A percentile compares a stretch with the other conserved stretches of the same genome.
Conservation (phyloP, 2,888 invertebrate genomes). For the Julus scanicus region DNA sequence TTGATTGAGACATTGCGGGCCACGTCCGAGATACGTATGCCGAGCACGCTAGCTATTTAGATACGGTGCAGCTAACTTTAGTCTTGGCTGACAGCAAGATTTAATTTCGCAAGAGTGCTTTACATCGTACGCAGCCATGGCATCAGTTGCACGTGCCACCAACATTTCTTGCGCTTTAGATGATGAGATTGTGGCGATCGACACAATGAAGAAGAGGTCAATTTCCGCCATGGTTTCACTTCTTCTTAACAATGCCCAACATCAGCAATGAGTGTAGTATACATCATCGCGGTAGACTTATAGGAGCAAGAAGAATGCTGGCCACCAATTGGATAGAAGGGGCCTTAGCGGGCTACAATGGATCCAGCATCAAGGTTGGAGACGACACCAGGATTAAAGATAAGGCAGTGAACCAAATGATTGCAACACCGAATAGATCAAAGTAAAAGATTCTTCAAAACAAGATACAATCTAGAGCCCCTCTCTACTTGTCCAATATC, state of each 20-base stretch:
- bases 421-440: conserved; percentile 3
- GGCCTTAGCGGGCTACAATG: neutral
- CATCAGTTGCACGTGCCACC: conserved; percentile 11
- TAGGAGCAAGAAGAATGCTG: neutral
- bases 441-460: neutral
- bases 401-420: conserved; percentile 3
- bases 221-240: conserved; percentile 11
- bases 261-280: neutral
- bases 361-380: neutral
- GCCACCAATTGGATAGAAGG: neutral
- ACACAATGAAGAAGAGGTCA: conserved; percentile 19
- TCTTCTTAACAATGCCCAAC: conserved; percentile 11
- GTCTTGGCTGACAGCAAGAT: neutral
- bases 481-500: neutral
- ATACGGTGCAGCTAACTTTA: conserved; percentile 19
- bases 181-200: conserved; percentile 11
- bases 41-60: conserved; percentile 11
- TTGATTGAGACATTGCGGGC: conserved; percentile 11
- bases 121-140: neutral
- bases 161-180: conserved; percentile 19
- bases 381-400: neutral
- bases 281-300: conserved; percentile 1
- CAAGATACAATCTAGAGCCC: neutral
- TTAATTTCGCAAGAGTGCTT: conserved; percentile 3
- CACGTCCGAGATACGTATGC: conserved; percentile 11